These are phyloP conservation scores for Calonectris borealis DNA, from an alignment of 2,113 vertebrate genomes.

Conservation along the genomic window DNA sequence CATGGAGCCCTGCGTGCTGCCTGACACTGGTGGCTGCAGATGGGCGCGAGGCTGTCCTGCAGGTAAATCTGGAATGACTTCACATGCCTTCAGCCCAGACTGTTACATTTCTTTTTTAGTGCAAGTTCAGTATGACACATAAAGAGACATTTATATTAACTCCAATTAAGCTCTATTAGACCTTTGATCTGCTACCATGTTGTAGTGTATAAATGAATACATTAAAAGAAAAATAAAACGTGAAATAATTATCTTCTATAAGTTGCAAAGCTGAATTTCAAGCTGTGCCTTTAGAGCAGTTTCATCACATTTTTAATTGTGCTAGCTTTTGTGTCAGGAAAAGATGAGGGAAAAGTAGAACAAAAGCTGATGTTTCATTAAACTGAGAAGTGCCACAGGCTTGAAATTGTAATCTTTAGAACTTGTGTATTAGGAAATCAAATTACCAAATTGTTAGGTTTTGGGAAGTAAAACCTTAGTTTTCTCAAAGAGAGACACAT, in stretches of 20 bases:
- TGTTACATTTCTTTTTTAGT: background rate
- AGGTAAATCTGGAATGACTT: background rate
- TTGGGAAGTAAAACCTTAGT: background rate
- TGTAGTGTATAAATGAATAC: background rate
- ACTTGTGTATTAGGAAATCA: background rate
- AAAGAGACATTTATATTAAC: slow-evolving; percentile 3
- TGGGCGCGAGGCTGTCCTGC: background rate
- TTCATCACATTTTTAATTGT: slow-evolving; percentile 19
- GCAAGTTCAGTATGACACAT: background rate
- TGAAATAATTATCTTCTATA: slow-evolving; percentile 17
- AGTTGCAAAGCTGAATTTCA: slow-evolving; percentile 14
- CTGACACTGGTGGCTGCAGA: background rate
- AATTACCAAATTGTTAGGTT: background rate
- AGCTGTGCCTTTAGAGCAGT: background rate
- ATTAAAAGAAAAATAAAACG: slow-evolving; percentile 6
- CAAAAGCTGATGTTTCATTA: slow-evolving; percentile 6
- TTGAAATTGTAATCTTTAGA: slow-evolving; percentile 13
- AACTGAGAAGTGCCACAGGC: background rate
- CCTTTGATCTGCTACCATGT: slow-evolving; percentile 30
- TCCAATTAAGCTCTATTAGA: slow-evolving; percentile 20
- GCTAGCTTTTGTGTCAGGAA: background rate
- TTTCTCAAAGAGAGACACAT: background rate
- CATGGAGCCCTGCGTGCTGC: background rate
- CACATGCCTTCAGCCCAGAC: background rate
- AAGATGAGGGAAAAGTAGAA: slow-evolving; percentile 7